Evolutionary conservation across 2,113 vertebrate species (phyloP), one percentile per base, ranked within the genome.

Genomic region (Phainopepla nitens): DNA sequence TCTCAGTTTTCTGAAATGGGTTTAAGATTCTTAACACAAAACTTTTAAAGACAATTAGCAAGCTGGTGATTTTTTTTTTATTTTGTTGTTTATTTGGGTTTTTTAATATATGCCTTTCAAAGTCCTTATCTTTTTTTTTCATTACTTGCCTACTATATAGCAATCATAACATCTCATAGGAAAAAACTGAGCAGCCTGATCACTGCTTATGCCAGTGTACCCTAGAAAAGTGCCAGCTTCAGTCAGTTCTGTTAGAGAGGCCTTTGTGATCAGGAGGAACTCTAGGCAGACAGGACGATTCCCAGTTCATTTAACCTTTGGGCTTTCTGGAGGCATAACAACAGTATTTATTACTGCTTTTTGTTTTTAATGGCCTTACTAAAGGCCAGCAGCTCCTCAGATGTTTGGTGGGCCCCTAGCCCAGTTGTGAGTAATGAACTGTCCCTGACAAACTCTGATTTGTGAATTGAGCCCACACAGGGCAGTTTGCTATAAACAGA

Each of bases 331-430:
- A 91, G 56, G 58, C 25, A 15, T 50, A 82, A 90, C 58, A 77
- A 35, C 15, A 15, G 27, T 76, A 92, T 94, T 97, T 94, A 93
- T 90, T 88, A 45, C 88, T 51, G 42, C 51, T 88, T 45, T 82
- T 90, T 39, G 5, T 31, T 90, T 93, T 92, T 88, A 92, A 95
- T 65, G 36, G 85, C 54, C n/a, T 92, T 42, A 45, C 31, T 72
- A 79, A 90, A 68, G 70, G 94, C 84, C 81, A 96, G 70, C 44
- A 85, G 31, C 57, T 93, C 84, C 73, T 94, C 41, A 76, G 49
- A 60, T 69, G 66, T 58, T 91, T 93, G 69, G 84, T 72, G 90
- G 82, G 96, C 89, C 72, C 22, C 50, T 81, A 56, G 89, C 91
- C 77, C 56, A 64, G 61, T 41, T 5, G 1, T 56, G 51, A 92